A percentile compares a stretch with the other conserved stretches of the same genome.
Evolutionary conservation across 2,797 vertebrate genomes (phyloP).

Genomic region (Perodicticus potto): DNA sequence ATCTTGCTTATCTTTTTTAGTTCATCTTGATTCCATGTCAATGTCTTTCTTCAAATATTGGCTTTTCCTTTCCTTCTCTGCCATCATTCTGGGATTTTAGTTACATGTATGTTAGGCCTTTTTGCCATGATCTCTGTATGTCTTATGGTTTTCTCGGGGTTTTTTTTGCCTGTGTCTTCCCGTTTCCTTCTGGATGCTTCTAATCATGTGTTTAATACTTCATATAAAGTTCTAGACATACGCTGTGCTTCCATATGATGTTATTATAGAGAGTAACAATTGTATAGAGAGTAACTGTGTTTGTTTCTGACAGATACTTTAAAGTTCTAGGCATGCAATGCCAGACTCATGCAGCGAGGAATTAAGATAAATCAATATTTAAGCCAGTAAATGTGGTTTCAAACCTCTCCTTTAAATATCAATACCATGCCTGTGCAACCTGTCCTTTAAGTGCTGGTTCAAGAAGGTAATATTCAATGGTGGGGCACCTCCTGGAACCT

Average conservation of each 20-base stretch:
- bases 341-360: neutral
- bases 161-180: neutral
- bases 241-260: neutral
- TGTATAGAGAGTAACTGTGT: neutral
- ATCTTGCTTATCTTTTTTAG: neutral
- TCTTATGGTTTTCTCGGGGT: neutral
- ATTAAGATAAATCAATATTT: neutral
- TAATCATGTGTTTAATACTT: neutral
- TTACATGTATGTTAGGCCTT: neutral
- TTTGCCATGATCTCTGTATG: neutral
- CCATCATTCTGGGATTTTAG: neutral
- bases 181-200: neutral
- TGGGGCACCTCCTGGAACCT: neutral
- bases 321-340: neutral
- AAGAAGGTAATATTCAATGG: neutral
- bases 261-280: neutral
- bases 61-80: neutral
- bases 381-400: neutral
- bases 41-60: constrained; percentile 34
- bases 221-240: neutral
- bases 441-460: neutral
- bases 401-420: neutral
- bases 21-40: neutral
- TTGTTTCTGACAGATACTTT: neutral
- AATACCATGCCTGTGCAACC: neutral